phyloP scores from a whole-genome alignment of 2,113 vertebrate species.

The Chloropsis cyanopogon region DNA sequence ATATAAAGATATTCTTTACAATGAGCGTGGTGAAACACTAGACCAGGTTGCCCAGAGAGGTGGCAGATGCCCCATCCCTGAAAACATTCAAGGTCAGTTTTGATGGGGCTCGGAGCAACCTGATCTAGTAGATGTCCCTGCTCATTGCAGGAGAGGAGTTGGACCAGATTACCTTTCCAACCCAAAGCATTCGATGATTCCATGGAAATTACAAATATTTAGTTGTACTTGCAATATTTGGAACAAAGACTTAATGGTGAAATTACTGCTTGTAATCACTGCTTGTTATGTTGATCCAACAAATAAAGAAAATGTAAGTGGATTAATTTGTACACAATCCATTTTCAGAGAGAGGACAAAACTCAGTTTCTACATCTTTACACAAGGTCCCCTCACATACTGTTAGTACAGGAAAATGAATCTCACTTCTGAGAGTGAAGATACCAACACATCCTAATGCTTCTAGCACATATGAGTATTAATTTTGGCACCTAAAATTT shows the following conservation, averaged over 20 bases:
- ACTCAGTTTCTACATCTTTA: not conserved
- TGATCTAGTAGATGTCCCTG: not conserved
- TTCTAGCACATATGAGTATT: not conserved
- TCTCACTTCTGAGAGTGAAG: not conserved
- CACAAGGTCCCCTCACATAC: fast-evolving
- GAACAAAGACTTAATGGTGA: not conserved
- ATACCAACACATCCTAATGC: not conserved
- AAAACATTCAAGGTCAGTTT: not conserved
- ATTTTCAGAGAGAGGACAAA: not conserved
- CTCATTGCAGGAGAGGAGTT: not conserved
- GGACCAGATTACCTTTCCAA: not conserved
- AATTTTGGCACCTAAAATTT: not conserved
- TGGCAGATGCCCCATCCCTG: not conserved
- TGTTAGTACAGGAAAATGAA: not conserved
- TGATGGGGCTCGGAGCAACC: not conserved
- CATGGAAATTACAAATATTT: not conserved
- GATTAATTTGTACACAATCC: not conserved
- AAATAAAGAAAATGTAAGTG: not conserved
- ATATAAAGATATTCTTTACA: not conserved
- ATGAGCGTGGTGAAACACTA: not conserved
- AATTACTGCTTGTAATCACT: not conserved
- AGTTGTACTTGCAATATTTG: not conserved
- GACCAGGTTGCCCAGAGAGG: not conserved
- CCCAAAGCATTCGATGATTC: not conserved
- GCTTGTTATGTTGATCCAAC: not conserved